A percentile compares a stretch with the other conserved stretches of the same genome.
Conservation (phyloP, 2,888 invertebrate genomes). For the Vandiemenella viatica region DNA sequence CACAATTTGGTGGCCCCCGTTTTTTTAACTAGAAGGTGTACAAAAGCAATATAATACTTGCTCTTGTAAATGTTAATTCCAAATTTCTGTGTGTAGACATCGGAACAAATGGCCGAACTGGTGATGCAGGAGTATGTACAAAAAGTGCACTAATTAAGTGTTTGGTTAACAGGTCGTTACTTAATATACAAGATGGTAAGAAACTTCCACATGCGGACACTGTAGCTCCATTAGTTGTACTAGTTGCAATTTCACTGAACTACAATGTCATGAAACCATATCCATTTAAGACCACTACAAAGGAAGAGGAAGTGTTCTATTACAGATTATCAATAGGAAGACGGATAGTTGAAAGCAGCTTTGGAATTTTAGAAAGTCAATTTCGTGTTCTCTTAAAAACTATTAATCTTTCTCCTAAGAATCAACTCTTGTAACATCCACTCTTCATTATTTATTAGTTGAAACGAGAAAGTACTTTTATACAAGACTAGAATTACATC, state of each 20-base stretch:
- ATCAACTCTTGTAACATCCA: slow-evolving; percentile 4
- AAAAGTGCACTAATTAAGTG: slow-evolving; percentile 6
- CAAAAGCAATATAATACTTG: slow-evolving; percentile 8
- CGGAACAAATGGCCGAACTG: slow-evolving; percentile 17
- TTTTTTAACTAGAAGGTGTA: slow-evolving; percentile 17
- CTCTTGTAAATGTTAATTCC: slow-evolving; percentile 16
- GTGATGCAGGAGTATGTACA: slow-evolving; percentile 15
- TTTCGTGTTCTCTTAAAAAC: slow-evolving; percentile 15
- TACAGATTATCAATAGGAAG: slow-evolving; percentile 11
- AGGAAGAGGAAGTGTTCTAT: too few species aligned
- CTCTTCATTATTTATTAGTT: slow-evolving; percentile 12
- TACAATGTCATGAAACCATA: too few species aligned
- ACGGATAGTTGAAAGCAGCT: too few species aligned
- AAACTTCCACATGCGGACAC: slow-evolving; percentile 7
- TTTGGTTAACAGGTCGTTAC: slow-evolving; percentile 2
- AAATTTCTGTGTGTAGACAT: slow-evolving; percentile 17
- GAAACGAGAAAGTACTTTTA: not conserved
- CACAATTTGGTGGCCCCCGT: slow-evolving; percentile 13
- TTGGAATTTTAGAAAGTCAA: slow-evolving; percentile 16
- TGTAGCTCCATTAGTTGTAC: too few species aligned
- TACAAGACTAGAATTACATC: too few species aligned
- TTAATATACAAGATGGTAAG: slow-evolving; percentile 1
- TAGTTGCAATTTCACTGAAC: slow-evolving; percentile 8
- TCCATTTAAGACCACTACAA: slow-evolving; percentile 4
- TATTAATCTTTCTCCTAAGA: slow-evolving; percentile 11